Conservation (phyloP, 2,113 vertebrate genomes). For the Poeciliopsis occidentalis region DNA sequence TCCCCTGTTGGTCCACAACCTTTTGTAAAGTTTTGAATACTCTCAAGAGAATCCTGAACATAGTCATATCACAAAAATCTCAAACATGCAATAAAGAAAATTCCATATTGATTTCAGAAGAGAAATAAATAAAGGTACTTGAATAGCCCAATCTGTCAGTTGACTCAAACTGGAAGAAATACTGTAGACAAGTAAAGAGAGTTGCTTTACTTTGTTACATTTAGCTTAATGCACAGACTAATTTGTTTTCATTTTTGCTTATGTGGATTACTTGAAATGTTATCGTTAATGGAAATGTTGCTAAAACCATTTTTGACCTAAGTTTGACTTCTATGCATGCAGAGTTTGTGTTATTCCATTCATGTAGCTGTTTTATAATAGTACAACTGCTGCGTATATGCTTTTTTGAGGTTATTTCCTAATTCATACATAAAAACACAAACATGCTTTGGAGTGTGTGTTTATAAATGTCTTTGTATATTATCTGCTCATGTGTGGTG, state of each 20-base stretch:
- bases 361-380: not conserved
- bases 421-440: not conserved
- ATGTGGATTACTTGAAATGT: not conserved
- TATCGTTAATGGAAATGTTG: too few species aligned
- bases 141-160: not conserved
- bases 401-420: not conserved
- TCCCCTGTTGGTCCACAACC: too few species aligned
- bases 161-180: not conserved
- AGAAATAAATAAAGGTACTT: too few species aligned
- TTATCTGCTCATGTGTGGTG: conserved; percentile 20
- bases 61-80: not conserved
- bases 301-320: too few species aligned
- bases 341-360: too few species aligned
- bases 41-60: too few species aligned
- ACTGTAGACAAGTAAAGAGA: not conserved
- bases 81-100: not conserved
- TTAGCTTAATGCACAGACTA: not conserved
- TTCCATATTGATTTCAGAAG: not conserved
- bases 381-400: not conserved
- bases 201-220: not conserved
- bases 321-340: too few species aligned
- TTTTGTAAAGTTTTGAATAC: too few species aligned
- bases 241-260: not conserved
- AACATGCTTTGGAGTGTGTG: not conserved
- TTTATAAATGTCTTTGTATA: conserved; percentile 13